Base-by-base conservation (phyloP, 2,113 vertebrate species). In the Gavia stellata region DNA sequence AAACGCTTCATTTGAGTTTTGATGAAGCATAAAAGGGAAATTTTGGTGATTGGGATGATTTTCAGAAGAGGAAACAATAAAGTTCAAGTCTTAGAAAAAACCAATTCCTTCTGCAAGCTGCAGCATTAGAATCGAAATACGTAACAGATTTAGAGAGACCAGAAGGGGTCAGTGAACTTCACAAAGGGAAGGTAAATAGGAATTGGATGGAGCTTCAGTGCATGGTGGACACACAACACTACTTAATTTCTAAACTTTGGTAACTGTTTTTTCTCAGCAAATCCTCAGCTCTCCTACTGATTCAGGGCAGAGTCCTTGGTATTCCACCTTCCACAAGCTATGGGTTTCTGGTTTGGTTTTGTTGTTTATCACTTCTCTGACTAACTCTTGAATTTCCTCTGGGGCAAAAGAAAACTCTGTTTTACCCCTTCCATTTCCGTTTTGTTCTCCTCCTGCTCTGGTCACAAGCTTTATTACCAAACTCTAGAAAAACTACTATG, bases 131-230 rank as follows among this genome's bases (percentile, higher is more conserved):
- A 40, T 10, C 4, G 2, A 86, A 91, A 65, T 12, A 56, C 0
- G 0, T 15, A 65, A 53, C 12, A n/a, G 40, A 23, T 58, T 47
- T 20, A 59, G n/a, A 18, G 55, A 88, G 17, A 82, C 9, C 84
- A 73, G 53, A 82, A 68, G 24, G 14, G 12, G 21, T 49, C 55
- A 52, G 17, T 66, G 55, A 90, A 70, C 40, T 66, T 83, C 1
- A 0, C 7, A 9, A 42, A 1, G 4, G 9, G 34, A 10, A 90
- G 3, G 17, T 34, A 73, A 65, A 31, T 0, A 20, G 34, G 15
- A 73, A 42, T 0, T 47, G 62, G 36, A 55, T 68, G 52, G 19
- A 56, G n/a, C n/a, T n/a, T n/a, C n/a, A n/a, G n/a, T n/a, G n/a
- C n/a, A n/a, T n/a, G n/a, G n/a, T n/a, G n/a, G n/a, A n/a, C n/a